Evolutionary conservation across 2,797 vertebrate genomes (phyloP).

Genomic region (Siniperca undulata): DNA sequence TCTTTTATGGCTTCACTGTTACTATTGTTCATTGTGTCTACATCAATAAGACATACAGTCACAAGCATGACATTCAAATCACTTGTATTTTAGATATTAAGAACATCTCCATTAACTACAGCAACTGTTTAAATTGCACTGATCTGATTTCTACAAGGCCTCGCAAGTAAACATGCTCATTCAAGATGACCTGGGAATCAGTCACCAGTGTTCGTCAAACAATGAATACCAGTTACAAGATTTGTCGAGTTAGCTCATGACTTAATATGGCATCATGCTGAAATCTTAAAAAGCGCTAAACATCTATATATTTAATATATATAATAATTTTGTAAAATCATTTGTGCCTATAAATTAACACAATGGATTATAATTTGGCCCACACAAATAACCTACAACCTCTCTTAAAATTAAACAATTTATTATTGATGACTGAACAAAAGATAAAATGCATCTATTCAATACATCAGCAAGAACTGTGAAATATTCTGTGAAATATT

Average conservation of each 20-base stretch:
- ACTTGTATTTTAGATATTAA: not conserved
- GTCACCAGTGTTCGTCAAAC: not conserved
- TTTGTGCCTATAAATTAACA: too few species aligned
- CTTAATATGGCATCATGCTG: not conserved
- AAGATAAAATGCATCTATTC: too few species aligned
- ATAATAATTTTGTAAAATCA: too few species aligned
- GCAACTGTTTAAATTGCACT: not conserved
- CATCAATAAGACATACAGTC: not conserved
- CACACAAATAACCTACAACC: too few species aligned
- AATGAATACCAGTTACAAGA: not conserved
- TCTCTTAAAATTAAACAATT: too few species aligned
- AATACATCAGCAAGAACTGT: not conserved
- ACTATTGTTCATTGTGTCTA: not conserved
- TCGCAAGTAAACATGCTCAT: not conserved
- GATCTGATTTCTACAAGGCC: not conserved
- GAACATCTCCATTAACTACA: not conserved
- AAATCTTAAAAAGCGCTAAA: too few species aligned
- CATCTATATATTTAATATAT: too few species aligned
- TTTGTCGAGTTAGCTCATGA: not conserved
- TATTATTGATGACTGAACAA: too few species aligned
- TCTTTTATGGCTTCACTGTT: not conserved
- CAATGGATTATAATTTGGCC: too few species aligned
- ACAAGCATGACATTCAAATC: not conserved
- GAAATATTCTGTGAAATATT: too few species aligned
- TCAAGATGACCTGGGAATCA: not conserved